Evolutionary conservation across 2,113 vertebrate genomes (phyloP).

Genomic region (Microtus pennsylvanicus): DNA sequence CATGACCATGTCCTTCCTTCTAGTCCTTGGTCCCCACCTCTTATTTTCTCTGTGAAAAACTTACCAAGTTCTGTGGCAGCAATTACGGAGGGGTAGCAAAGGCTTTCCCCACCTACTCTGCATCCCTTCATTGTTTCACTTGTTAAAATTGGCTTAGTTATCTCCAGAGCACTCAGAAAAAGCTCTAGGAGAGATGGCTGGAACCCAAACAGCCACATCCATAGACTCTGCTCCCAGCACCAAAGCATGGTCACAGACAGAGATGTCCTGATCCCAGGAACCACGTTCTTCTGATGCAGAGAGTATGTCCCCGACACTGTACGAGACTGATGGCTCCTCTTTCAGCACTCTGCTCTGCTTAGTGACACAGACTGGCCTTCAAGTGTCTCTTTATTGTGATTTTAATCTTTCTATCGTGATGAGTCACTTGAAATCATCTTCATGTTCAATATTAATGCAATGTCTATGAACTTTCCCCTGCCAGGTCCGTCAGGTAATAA

Average conservation of each 20-base stretch:
- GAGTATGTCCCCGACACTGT: too few relatives aligned
- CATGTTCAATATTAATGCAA: not conserved
- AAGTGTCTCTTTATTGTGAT: not conserved
- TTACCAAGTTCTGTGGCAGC: not conserved
- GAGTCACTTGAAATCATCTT: not conserved
- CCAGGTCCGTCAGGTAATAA: not conserved
- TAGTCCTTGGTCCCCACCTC: not conserved
- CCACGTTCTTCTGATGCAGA: not conserved
- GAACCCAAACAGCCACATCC: rapidly evolving
- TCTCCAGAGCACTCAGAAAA: not conserved
- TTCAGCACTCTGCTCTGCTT: not conserved
- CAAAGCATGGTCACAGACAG: not conserved
- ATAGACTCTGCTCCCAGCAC: not conserved
- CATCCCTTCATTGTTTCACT: not conserved
- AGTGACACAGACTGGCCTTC: not conserved
- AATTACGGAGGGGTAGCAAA: not conserved
- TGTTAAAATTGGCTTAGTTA: not conserved
- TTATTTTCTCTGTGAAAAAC: not conserved
- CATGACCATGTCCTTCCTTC: not conserved
- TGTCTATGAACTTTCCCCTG: not conserved
- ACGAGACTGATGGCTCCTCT: not conserved
- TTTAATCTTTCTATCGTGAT: not conserved
- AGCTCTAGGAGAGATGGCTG: not conserved
- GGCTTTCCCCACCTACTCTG: not conserved
- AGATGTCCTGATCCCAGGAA: too few relatives aligned